These are phyloP conservation scores for Pterobdella sp. DNA, from an alignment of 2,888 invertebrate species.

Conservation along the genomic window DNA sequence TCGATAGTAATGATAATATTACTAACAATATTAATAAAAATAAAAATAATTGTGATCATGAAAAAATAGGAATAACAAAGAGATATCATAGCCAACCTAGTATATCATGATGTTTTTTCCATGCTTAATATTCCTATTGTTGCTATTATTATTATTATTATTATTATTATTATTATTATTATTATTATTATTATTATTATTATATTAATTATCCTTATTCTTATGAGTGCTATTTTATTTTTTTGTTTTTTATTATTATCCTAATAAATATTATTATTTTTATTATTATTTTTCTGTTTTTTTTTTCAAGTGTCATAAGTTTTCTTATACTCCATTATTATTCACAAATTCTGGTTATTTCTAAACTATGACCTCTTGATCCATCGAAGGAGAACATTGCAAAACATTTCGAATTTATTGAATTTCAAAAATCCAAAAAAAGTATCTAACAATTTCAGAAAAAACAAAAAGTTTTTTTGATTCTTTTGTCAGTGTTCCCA, in stretches of 20 bases:
- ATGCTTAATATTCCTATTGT: background rate
- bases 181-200: background rate
- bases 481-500: background rate
- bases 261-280: background rate
- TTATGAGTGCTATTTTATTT: background rate
- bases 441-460: too few species aligned
- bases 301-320: background rate
- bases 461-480: background rate
- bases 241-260: background rate
- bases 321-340: too few species aligned
- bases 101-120: too few species aligned
- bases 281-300: background rate
- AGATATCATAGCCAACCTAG: too few species aligned
- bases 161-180: constrained; percentile 4
- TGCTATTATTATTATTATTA: constrained; percentile 10
- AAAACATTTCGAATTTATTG: too few species aligned
- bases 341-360: too few species aligned
- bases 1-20: constrained; percentile 20
- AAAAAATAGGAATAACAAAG: constrained; percentile 16
- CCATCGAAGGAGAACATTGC: too few species aligned
- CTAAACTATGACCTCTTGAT: too few species aligned
- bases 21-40: constrained; percentile 24
- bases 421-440: too few species aligned
- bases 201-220: background rate
- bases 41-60: constrained; percentile 12